Conservation (phyloP, 2,797 vertebrate genomes). For the Cryptoblepharus egeriae region DNA sequence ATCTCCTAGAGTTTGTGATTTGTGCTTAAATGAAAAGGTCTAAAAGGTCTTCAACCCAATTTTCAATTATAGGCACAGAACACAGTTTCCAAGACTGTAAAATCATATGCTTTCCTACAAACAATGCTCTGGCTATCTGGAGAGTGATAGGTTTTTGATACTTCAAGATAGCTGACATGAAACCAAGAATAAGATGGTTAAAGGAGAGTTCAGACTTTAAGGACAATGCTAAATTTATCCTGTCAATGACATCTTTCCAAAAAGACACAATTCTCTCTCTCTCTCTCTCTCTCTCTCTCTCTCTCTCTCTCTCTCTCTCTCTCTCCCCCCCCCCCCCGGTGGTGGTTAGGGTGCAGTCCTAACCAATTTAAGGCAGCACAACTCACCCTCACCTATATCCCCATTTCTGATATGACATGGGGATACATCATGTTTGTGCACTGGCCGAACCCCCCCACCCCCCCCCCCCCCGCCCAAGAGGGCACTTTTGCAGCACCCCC, state of each 20-base stretch:
- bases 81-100: slow-evolving; percentile 7
- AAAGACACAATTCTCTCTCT: not conserved
- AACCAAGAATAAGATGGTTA: not conserved
- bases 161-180: not conserved
- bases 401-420: too few species aligned
- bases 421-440: too few species aligned
- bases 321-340: too few species aligned
- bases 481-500: too few species aligned
- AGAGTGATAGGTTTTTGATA: not conserved
- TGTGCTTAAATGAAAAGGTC: slow-evolving; percentile 5
- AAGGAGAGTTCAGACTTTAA: slow-evolving; percentile 6
- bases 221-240: not conserved
- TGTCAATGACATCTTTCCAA: not conserved
- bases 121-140: not conserved
- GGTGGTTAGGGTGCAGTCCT: too few species aligned
- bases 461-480: too few species aligned
- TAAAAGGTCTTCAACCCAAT: slow-evolving; percentile 26
- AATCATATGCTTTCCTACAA: slow-evolving; percentile 2
- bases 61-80: slow-evolving; percentile 12
- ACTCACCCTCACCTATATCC: too few species aligned
- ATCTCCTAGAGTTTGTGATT: not conserved
- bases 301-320: too few species aligned
- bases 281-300: too few species aligned
- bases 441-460: too few species aligned
- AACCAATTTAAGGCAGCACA: too few species aligned